Conservation (phyloP, 2,797 vertebrate species). For the Sibirionetta formosa region DNA sequence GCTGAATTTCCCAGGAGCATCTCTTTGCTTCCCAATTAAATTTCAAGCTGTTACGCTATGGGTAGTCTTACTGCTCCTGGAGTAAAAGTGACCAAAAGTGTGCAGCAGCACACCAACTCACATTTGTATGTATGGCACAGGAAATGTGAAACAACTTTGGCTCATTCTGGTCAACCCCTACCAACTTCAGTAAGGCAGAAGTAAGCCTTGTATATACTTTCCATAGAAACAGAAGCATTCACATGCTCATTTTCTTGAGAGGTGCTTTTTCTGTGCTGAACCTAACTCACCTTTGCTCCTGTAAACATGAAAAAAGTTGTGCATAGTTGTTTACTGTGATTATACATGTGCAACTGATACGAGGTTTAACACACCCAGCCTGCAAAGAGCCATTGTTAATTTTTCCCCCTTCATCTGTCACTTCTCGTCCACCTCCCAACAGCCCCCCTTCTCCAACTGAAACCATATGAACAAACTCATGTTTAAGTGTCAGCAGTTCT, state of each 20-base stretch:
- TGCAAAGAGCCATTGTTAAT: constrained; percentile 8
- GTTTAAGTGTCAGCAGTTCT: not conserved
- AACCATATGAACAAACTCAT: constrained; percentile 34
- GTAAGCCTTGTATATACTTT: not conserved
- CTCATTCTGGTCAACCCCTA: not conserved
- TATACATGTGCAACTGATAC: not conserved
- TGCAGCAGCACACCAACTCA: not conserved
- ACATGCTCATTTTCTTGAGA: not conserved
- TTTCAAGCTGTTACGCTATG: constrained; percentile 18
- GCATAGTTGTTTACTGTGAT: not conserved
- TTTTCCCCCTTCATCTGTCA: not conserved
- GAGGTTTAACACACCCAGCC: not conserved
- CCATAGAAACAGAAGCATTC: not conserved
- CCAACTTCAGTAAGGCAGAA: not conserved
- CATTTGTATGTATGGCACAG: not conserved
- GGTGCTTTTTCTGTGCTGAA: not conserved
- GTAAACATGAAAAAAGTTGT: not conserved
- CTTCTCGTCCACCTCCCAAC: not conserved
- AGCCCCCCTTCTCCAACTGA: not conserved
- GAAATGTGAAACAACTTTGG: not conserved
- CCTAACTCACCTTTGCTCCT: not conserved
- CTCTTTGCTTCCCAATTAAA: constrained; percentile 49
- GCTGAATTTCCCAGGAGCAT: constrained; percentile 64
- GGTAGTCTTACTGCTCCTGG: not conserved
- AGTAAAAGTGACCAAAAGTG: not conserved